These are phyloP conservation scores for Piaya cayana DNA, from an alignment of 2,113 vertebrate genomes.

Conservation along the genomic window DNA sequence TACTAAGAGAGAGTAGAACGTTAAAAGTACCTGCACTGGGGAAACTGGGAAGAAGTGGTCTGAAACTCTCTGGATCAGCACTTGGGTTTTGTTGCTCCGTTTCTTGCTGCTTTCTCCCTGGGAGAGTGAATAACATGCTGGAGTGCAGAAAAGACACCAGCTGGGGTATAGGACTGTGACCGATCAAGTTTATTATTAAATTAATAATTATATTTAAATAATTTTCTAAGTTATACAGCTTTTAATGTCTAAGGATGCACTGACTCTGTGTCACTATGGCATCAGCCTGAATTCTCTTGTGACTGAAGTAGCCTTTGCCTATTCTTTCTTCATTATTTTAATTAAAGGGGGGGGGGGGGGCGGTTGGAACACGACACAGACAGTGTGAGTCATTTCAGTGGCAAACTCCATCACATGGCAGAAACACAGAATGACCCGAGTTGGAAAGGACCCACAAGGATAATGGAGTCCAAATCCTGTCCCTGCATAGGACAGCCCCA, in stretches of 20 bases:
- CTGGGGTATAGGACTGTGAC: not conserved
- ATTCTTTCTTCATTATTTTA: not conserved
- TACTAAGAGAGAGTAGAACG: not conserved
- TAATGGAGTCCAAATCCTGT: too few species aligned
- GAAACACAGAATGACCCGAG: too few species aligned
- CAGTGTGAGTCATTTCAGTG: rapidly evolving
- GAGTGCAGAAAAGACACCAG: not conserved
- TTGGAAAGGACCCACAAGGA: too few species aligned
- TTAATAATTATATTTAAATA: not conserved
- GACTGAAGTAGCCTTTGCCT: not conserved
- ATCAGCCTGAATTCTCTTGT: not conserved
- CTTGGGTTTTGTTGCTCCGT: not conserved
- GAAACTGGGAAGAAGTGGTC: rapidly evolving
- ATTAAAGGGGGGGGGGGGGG: not conserved
- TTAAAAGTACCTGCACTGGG: not conserved
- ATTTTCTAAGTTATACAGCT: not conserved
- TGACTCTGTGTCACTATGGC: not conserved
- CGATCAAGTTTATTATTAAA: not conserved
- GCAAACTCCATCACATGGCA: too few species aligned
- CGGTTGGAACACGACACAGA: too few species aligned
- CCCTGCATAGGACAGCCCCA: too few species aligned
- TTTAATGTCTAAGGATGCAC: not conserved
- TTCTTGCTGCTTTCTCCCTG: not conserved
- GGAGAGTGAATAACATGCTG: not conserved
- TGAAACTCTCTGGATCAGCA: not conserved